phyloP scores from a whole-genome alignment of 2,113 vertebrate species.

The Lepidothrix coronata region DNA sequence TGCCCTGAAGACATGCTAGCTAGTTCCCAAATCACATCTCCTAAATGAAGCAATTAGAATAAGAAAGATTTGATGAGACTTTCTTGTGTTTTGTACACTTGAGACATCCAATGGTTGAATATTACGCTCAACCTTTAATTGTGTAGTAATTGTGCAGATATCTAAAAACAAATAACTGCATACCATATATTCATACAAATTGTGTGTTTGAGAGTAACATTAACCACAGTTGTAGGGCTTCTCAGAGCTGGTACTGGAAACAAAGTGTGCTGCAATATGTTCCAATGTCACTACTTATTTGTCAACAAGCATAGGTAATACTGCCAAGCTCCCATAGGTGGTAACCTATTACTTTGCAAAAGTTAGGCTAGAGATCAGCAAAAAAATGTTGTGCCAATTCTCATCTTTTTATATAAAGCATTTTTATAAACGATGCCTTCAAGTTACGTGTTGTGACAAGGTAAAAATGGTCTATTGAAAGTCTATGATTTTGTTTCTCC shows the following conservation, averaged over 20 bases:
- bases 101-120: background rate
- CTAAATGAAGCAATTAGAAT: slow-evolving; percentile 16
- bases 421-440: background rate
- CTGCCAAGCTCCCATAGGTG: background rate
- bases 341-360: background rate
- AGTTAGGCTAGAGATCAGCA: background rate
- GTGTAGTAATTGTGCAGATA: background rate
- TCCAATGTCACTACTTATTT: background rate
- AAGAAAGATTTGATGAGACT: background rate
- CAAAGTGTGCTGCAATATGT: background rate
- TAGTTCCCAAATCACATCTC: background rate
- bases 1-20: background rate
- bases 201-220: background rate
- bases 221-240: background rate
- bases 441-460: background rate
- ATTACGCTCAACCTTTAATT: background rate
- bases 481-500: background rate
- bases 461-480: background rate
- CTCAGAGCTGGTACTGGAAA: background rate
- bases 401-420: background rate
- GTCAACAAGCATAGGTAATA: background rate
- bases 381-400: background rate
- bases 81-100: slow-evolving; percentile 5
- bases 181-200: background rate
- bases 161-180: background rate